Percentiles rank a stretch among this genome's conserved stretches.
phyloP scores from a whole-genome alignment of 2,113 vertebrate genomes.

The Upupa epops region DNA sequence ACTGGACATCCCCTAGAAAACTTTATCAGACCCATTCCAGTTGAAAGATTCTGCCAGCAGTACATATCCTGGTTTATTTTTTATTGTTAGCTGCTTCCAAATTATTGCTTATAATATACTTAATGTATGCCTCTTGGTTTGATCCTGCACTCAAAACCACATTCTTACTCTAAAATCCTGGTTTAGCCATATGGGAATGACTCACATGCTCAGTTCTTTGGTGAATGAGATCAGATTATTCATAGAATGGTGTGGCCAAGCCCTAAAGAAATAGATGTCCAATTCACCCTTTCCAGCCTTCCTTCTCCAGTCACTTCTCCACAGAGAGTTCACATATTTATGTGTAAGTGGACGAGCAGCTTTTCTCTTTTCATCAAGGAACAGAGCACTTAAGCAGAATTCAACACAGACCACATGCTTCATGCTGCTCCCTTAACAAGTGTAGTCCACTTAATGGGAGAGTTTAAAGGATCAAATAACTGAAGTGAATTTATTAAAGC shows the following conservation, averaged over 20 bases:
- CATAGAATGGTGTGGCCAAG: neutral
- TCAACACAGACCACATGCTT: neutral
- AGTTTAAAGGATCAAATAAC: slow-evolving; percentile 55
- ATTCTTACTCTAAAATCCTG: neutral
- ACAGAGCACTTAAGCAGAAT: neutral
- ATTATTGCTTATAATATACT: neutral
- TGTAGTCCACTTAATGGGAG: slow-evolving; percentile 25
- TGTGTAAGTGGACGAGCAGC: rapidly evolving
- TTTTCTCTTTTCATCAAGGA: neutral
- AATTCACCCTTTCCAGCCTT: neutral
- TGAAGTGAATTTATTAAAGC: slow-evolving; percentile 64
- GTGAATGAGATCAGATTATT: neutral
- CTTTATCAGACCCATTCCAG: neutral
- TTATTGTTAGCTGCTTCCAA: neutral
- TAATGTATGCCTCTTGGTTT: neutral
- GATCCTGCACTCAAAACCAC: neutral
- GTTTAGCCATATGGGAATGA: neutral
- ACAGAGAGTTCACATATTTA: neutral
- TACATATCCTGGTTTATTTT: neutral
- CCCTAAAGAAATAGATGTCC: neutral
- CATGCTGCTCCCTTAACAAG: neutral
- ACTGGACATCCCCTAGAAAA: neutral
- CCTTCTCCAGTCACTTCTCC: neutral
- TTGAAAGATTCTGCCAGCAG: neutral
- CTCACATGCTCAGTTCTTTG: neutral